phyloP scores from a whole-genome alignment of 2,113 vertebrate genomes.

The Stegastes partitus region DNA sequence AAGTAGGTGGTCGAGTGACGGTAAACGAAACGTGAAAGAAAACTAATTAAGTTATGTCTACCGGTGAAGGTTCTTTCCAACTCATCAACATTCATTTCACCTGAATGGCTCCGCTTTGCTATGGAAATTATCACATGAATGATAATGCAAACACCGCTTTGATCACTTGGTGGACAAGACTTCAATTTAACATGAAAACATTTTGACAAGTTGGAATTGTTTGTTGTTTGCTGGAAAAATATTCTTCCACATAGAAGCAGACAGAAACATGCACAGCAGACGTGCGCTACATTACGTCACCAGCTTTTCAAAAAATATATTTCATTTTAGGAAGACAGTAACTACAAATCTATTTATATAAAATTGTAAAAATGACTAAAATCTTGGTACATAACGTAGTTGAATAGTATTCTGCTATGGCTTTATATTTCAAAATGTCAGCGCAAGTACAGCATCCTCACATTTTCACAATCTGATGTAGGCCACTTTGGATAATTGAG shows the following conservation, averaged over 20 bases:
- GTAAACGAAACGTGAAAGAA: slow-evolving; percentile 31
- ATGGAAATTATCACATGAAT: slow-evolving; percentile 31
- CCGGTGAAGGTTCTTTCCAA: slow-evolving; percentile 28
- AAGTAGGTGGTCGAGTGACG: not conserved
- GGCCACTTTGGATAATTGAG: slow-evolving; percentile 7
- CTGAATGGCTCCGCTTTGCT: slow-evolving; percentile 16
- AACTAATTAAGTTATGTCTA: slow-evolving; percentile 32
- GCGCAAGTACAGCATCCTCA: not conserved
- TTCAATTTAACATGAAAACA: not conserved
- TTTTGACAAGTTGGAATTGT: not conserved
- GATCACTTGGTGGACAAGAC: not conserved
- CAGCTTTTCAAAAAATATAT: too few relatives aligned
- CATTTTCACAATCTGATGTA: not conserved
- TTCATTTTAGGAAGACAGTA: too few relatives aligned
- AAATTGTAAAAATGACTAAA: too few relatives aligned
- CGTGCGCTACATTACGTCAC: too few relatives aligned
- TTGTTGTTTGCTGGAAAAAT: not conserved
- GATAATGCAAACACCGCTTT: slow-evolving; percentile 12
- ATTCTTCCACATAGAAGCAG: not conserved
- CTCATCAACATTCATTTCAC: slow-evolving; percentile 41
- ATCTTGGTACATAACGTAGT: not conserved
- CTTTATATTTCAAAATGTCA: slow-evolving; percentile 9
- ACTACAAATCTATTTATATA: too few relatives aligned
- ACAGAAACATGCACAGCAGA: too few relatives aligned
- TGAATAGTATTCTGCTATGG: not conserved